Conservation (phyloP, 2,113 vertebrate genomes). For the Halichoeres trimaculatus region DNA sequence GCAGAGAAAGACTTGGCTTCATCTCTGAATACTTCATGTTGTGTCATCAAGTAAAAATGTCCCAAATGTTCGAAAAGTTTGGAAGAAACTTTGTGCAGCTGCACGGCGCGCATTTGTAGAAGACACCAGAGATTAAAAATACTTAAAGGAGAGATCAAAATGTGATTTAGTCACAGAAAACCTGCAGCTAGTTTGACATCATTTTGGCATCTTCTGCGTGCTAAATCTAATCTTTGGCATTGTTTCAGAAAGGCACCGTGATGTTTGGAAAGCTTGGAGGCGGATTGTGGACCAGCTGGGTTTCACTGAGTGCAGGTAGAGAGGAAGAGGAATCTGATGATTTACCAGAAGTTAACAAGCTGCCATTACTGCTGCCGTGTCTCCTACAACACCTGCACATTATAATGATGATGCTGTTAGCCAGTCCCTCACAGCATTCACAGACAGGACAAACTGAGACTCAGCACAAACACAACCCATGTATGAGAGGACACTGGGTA, state of each 20-base stretch:
- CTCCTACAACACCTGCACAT: too few species aligned
- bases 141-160: background rate
- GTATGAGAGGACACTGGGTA: too few species aligned
- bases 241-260: background rate
- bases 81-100: background rate
- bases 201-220: background rate
- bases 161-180: background rate
- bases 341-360: background rate
- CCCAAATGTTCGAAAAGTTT: background rate
- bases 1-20: background rate
- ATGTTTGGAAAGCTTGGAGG: background rate
- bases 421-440: too few species aligned
- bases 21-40: background rate
- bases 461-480: too few species aligned
- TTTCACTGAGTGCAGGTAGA: background rate
- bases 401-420: too few species aligned
- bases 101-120: too few species aligned
- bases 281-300: background rate
- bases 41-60: constrained; percentile 1
- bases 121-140: background rate
- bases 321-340: background rate
- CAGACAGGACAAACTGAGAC: too few species aligned
- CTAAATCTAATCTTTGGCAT: background rate
- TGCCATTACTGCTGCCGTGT: too few species aligned
- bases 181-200: background rate